These are phyloP conservation scores for Verasper variegatus DNA, from an alignment of 2,113 vertebrate genomes.

Conservation along the genomic window DNA sequence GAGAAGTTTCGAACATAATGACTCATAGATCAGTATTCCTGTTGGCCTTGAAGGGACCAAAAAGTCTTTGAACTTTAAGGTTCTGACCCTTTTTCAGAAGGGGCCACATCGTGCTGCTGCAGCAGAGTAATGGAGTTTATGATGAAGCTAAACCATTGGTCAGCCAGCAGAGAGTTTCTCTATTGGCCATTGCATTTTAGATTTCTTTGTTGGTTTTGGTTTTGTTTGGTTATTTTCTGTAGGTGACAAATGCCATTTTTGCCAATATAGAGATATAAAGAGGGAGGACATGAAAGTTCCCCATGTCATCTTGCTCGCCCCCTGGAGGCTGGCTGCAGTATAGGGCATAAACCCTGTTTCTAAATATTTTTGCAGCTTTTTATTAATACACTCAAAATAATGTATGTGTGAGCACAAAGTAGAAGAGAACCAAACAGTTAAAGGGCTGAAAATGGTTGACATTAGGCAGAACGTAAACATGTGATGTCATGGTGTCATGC, in stretches of 20 bases:
- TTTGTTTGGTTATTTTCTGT: too few relatives aligned
- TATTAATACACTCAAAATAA: too few relatives aligned
- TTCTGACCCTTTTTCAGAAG: slow-evolving; percentile 36
- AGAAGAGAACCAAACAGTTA: not conserved
- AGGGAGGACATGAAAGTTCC: too few relatives aligned
- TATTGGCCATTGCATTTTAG: not conserved
- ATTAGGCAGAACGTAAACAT: not conserved
- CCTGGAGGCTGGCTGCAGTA: too few relatives aligned
- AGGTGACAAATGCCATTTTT: too few relatives aligned
- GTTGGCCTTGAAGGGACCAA: not conserved
- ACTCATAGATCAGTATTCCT: slow-evolving; percentile 30
- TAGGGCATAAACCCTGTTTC: too few relatives aligned
- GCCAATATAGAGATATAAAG: too few relatives aligned
- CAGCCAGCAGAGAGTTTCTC: not conserved
- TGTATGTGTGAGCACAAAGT: too few relatives aligned
- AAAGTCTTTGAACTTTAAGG: slow-evolving; percentile 55
- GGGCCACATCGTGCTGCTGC: not conserved
- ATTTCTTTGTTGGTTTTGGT: too few relatives aligned
- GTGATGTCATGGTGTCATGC: not conserved
- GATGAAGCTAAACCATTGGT: too few relatives aligned
- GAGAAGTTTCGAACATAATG: slow-evolving; percentile 19
- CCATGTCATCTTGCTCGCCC: too few relatives aligned
- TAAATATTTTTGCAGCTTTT: too few relatives aligned
- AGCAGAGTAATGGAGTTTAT: not conserved
- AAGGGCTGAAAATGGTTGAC: not conserved